Evolutionary conservation across 2,888 invertebrate species (phyloP), one percentile per base, ranked within the genome.

Genomic region (Eupithecia dodoneata): DNA sequence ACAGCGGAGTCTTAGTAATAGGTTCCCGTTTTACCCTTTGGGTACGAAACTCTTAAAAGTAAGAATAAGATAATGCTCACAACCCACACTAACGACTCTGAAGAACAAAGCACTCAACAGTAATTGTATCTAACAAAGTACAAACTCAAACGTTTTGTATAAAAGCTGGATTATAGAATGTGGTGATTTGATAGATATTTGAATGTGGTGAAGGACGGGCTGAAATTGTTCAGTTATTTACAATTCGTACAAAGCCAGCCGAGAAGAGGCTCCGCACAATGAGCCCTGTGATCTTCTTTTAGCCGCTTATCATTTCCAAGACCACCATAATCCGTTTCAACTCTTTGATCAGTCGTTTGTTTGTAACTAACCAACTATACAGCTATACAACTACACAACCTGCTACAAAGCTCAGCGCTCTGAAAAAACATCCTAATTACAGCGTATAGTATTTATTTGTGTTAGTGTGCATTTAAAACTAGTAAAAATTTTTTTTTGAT

Each of bases 311-410:
- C 67, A 44, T 45, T 67, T 44, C 18, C 67, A 18, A 10, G 45
- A 69, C 18, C 45, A 45, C 3, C 47, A 18, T 30, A 70, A 47
- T 49, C 18, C 47, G 18, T 42, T 59, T 45, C 69, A n/a, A 45
- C 69, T 69, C 18, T 70, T 70, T 47, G 70, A 70, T 70, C 70
- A 49, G 12, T 70, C 70, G 12, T 4, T 12, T 47, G 47, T 18
- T 44, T 44, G 67, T 41, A 30, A 30, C 30, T 30, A 30, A 30
- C 30, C 30, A 30, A 30, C n/a, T n/a, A n/a, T n/a, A n/a, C n/a
- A n/a, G n/a, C n/a, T n/a, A n/a, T 47, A 10, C 44, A 41, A 45
- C 10, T 45, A 42, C 15, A 5, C 69, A n/a, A 45, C n/a, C 45
- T 45, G 42, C n/a, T 69, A 69, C 18, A 69, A 69, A 3, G 47